Percentiles rank a stretch among this genome's conserved stretches.
phyloP scores from a whole-genome alignment of 1,140 invertebrate species.

The Rhagoletis zephyria region DNA sequence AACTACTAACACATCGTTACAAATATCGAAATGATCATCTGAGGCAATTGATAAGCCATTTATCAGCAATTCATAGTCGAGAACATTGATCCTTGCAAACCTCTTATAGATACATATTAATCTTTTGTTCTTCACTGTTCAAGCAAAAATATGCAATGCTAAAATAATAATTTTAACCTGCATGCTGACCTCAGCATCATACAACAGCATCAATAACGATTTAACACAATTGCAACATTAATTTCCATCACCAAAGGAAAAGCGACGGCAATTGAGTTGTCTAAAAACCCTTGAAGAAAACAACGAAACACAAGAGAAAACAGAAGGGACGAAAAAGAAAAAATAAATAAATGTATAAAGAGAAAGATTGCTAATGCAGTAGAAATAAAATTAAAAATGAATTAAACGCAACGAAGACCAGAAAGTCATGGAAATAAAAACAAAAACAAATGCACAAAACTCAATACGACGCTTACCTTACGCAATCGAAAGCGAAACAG shows the following conservation, averaged over 20 bases:
- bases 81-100: no score
- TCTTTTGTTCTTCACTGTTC: background rate
- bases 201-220: conserved; percentile 43
- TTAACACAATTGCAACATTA: conserved; percentile 46
- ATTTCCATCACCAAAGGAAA: conserved; percentile 22
- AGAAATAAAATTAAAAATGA: conserved; percentile 19
- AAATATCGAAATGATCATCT: no score
- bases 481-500: background rate
- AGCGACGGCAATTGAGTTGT: conserved; percentile 24
- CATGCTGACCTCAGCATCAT: background rate
- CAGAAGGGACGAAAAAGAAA: background rate
- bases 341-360: background rate
- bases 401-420: background rate
- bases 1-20: no score
- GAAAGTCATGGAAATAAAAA: background rate
- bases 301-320: background rate
- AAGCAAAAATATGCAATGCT: background rate
- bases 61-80: no score
- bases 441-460: background rate
- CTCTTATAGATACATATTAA: no score
- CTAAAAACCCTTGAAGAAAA: background rate
- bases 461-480: background rate
- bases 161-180: conserved; percentile 48
- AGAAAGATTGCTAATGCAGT: background rate
- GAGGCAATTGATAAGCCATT: no score